phyloP scores from a whole-genome alignment of 1,140 invertebrate genomes.

The Gerris buenoi region DNA sequence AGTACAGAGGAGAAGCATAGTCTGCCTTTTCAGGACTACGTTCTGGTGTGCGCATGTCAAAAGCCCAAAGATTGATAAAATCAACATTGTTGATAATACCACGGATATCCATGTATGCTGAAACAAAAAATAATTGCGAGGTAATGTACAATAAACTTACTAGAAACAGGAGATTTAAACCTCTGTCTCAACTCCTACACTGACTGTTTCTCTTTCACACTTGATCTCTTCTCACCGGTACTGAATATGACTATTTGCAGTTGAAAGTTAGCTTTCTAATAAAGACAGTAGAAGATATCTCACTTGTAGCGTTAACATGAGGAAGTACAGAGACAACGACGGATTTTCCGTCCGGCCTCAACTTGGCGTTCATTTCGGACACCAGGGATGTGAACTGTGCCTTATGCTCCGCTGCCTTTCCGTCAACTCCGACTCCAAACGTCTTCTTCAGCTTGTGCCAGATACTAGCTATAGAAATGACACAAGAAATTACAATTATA shows the following conservation, averaged over 20 bases:
- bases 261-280: too few relatives aligned
- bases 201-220: too few relatives aligned
- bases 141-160: too few relatives aligned
- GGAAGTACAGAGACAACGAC: slow-evolving; percentile 54
- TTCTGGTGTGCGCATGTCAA: slow-evolving; percentile 60
- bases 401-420: slow-evolving; percentile 58
- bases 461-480: slow-evolving; percentile 35
- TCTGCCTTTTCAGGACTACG: slow-evolving; percentile 59
- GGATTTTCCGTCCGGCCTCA: slow-evolving; percentile 39
- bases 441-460: slow-evolving; percentile 60
- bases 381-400: slow-evolving; percentile 58
- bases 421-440: slow-evolving; percentile 49
- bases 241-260: too few relatives aligned
- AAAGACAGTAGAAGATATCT: too few relatives aligned
- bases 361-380: slow-evolving; percentile 48
- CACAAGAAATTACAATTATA: too few relatives aligned
- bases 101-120: slow-evolving; percentile 63
- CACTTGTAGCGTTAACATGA: slow-evolving; percentile 58
- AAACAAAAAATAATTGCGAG: slow-evolving; percentile 13
- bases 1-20: slow-evolving; percentile 52
- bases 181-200: too few relatives aligned
- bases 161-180: too few relatives aligned
- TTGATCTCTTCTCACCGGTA: too few relatives aligned
- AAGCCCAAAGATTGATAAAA: slow-evolving; percentile 60
- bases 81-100: slow-evolving; percentile 56